A percentile compares a stretch with the other conserved stretches of the same genome.
phyloP scores from a whole-genome alignment of 2,888 invertebrate genomes.

The Latrodectus hesperus region DNA sequence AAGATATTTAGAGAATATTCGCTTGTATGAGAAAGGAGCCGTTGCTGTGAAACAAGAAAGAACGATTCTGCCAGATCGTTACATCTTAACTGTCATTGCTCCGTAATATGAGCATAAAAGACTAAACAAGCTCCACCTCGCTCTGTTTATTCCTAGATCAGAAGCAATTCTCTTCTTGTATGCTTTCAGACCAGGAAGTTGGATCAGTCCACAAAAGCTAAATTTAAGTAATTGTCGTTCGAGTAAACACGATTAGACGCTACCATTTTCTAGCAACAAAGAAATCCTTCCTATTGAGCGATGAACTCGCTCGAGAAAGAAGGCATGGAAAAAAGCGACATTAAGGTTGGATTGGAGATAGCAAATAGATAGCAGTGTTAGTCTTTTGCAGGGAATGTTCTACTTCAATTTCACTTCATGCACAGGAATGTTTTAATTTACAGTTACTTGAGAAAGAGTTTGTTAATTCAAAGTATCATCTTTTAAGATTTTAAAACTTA shows the following conservation, averaged over 20 bases:
- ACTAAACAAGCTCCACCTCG: constrained; percentile 34
- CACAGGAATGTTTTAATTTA: constrained; percentile 10
- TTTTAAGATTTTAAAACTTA: no score
- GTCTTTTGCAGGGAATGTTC: constrained; percentile 21
- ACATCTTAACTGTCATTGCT: not conserved
- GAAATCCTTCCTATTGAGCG: constrained; percentile 25
- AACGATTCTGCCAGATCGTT: no score
- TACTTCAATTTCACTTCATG: constrained; percentile 5
- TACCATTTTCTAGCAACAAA: constrained; percentile 16
- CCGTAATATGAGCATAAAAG: constrained; percentile 8
- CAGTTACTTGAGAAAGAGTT: no score
- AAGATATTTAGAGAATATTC: no score
- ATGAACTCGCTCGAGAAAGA: constrained; percentile 23
- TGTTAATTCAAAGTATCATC: no score
- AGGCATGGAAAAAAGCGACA: constrained; percentile 18
- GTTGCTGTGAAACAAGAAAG: no score
- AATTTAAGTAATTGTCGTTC: constrained; percentile 49
- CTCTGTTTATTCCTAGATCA: constrained; percentile 2
- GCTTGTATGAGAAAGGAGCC: no score
- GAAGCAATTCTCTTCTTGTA: constrained; percentile 32
- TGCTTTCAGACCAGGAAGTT: constrained; percentile 18
- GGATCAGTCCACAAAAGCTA: constrained; percentile 31
- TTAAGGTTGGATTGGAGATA: constrained; percentile 36
- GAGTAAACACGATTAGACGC: constrained; percentile 39
- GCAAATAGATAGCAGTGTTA: constrained; percentile 35